Conservation (phyloP, 2,113 vertebrate species). For the Ramphastos sulfuratus region DNA sequence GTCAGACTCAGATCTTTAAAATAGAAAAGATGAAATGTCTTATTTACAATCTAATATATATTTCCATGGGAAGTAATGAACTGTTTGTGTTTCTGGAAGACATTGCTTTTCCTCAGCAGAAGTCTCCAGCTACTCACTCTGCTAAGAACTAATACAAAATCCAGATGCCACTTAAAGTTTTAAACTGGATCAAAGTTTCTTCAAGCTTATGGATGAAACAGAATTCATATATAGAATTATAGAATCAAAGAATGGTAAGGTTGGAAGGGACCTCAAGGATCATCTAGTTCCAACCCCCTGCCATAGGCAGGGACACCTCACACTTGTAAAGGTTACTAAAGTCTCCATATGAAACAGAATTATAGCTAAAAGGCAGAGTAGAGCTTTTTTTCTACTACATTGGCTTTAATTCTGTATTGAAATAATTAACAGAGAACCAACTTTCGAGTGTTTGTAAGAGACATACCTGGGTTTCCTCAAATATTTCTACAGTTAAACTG, state of each 20-base stretch:
- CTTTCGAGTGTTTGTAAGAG: neutral
- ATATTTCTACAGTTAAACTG: neutral
- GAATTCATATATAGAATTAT: no score
- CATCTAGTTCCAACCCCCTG: no score
- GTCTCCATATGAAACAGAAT: neutral
- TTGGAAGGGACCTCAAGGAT: no score
- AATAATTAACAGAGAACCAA: neutral
- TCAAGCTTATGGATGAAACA: neutral
- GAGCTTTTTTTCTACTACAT: neutral
- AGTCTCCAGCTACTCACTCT: neutral
- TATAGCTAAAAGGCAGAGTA: neutral
- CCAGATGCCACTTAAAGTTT: neutral
- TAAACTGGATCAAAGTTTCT: neutral
- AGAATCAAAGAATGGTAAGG: no score
- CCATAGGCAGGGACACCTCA: no score
- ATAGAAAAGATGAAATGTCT: neutral
- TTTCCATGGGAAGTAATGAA: neutral
- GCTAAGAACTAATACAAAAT: neutral
- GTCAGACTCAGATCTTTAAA: neutral
- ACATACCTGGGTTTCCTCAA: neutral
- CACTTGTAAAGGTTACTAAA: no score
- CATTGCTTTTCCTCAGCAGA: neutral
- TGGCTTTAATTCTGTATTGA: neutral
- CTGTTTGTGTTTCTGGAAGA: neutral
- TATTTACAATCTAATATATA: neutral